Evolutionary conservation across 2,113 vertebrate species (phyloP).

Genomic region (Sakesphorus luctuosus): DNA sequence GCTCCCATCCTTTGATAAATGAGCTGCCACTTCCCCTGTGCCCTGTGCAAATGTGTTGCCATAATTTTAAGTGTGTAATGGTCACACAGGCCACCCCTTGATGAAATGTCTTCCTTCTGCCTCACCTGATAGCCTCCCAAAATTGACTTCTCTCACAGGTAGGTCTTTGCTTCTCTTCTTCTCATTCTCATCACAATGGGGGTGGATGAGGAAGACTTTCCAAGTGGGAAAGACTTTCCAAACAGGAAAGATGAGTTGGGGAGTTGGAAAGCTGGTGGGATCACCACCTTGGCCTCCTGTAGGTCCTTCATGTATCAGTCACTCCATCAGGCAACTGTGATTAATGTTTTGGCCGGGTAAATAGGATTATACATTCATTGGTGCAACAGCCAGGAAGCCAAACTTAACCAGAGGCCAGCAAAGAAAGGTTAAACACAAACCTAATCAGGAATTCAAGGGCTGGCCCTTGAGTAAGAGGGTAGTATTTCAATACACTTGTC

Average conservation of each 20-base stretch:
- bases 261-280: background rate
- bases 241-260: background rate
- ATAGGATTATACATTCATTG: background rate
- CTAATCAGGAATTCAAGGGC: background rate
- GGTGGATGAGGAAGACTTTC: background rate
- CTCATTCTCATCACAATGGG: background rate
- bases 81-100: background rate
- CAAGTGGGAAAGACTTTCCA: background rate
- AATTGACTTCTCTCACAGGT: background rate
- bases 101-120: background rate
- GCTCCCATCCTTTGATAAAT: background rate
- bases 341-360: background rate
- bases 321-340: background rate
- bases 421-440: background rate
- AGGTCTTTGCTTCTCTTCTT: background rate
- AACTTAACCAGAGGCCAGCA: background rate
- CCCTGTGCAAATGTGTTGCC: fast-evolving
- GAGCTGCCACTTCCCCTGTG: background rate
- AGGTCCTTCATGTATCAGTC: background rate
- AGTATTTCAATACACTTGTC: background rate
- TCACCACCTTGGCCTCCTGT: background rate
- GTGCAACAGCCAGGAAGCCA: background rate
- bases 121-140: background rate
- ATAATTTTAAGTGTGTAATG: background rate
- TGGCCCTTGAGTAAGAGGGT: background rate